phyloP scores from a whole-genome alignment of 2,797 vertebrate genomes.

The Esox lucius region DNA sequence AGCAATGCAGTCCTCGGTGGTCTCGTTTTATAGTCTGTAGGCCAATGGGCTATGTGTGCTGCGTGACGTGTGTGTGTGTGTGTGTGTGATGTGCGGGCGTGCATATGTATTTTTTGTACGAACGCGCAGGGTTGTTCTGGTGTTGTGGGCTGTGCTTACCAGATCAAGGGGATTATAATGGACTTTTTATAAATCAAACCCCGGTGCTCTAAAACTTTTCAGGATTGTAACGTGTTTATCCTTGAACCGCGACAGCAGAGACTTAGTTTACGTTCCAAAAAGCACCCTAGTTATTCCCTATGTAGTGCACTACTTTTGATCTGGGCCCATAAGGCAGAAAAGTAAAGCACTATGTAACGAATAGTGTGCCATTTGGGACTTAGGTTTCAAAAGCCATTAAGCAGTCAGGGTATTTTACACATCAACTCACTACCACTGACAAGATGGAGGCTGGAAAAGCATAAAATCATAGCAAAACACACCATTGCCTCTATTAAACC shows the following conservation, averaged over 20 bases:
- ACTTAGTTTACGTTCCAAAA: not conserved
- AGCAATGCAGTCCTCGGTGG: not conserved
- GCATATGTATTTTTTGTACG: not conserved
- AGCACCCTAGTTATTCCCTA: not conserved
- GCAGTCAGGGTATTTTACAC: conserved; percentile 31
- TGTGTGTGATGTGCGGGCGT: not conserved
- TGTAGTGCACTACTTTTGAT: not conserved
- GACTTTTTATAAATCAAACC: conserved; percentile 53
- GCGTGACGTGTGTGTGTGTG: no score
- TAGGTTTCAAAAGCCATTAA: conserved; percentile 37
- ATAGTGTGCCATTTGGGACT: not conserved
- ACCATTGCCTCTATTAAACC: not conserved
- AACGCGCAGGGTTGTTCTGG: not conserved
- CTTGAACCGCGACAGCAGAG: conserved; percentile 43
- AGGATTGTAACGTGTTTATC: conserved; percentile 55
- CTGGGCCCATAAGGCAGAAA: not conserved
- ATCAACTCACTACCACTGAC: not conserved
- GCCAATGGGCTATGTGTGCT: not conserved
- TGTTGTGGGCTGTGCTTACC: conserved; percentile 26
- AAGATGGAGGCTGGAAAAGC: not conserved
- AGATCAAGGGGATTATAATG: conserved; percentile 52
- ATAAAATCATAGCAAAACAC: not conserved
- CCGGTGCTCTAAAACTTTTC: conserved; percentile 49
- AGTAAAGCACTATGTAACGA: not conserved
- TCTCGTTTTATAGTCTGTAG: not conserved